Percentiles rank a stretch among this genome's conserved stretches.
Evolutionary conservation across 2,888 invertebrate species (phyloP).

Genomic region (Tethea ocularis): DNA sequence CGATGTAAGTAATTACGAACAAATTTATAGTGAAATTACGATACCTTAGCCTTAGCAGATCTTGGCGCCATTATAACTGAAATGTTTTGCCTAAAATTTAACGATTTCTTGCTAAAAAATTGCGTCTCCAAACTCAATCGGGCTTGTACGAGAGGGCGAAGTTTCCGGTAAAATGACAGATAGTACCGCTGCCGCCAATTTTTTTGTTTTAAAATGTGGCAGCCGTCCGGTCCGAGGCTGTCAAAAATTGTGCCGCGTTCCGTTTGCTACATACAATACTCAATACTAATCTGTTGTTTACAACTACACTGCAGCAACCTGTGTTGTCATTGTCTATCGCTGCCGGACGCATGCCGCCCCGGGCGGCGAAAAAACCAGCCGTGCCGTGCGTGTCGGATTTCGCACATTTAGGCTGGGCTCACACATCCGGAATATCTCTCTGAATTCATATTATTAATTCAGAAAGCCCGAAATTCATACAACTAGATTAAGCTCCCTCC

Average conservation of each 20-base stretch:
- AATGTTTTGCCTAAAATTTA: slow-evolving; percentile 31
- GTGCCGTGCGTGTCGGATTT: no score
- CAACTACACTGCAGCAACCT: no score
- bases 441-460: no score
- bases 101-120: slow-evolving; percentile 23
- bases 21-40: slow-evolving; percentile 21
- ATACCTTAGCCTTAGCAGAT: slow-evolving; percentile 72
- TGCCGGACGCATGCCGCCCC: no score
- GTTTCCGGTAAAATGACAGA: slow-evolving; percentile 77
- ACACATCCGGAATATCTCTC: no score
- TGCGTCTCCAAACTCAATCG: slow-evolving; percentile 37
- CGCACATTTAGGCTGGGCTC: no score
- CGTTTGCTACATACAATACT: no score
- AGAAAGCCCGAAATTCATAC: no score
- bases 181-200: slow-evolving; percentile 63
- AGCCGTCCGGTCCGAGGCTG: neutral
- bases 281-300: no score
- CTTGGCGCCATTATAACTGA: slow-evolving; percentile 68
- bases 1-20: slow-evolving; percentile 25
- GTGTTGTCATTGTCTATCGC: no score
- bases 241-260: neutral
- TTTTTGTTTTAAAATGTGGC: slow-evolving; percentile 28
- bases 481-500: no score
- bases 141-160: slow-evolving; percentile 58
- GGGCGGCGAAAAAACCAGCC: no score